These are phyloP conservation scores for Nemurella pictetii DNA, from an alignment of 2,888 invertebrate species.

Conservation along the genomic window DNA sequence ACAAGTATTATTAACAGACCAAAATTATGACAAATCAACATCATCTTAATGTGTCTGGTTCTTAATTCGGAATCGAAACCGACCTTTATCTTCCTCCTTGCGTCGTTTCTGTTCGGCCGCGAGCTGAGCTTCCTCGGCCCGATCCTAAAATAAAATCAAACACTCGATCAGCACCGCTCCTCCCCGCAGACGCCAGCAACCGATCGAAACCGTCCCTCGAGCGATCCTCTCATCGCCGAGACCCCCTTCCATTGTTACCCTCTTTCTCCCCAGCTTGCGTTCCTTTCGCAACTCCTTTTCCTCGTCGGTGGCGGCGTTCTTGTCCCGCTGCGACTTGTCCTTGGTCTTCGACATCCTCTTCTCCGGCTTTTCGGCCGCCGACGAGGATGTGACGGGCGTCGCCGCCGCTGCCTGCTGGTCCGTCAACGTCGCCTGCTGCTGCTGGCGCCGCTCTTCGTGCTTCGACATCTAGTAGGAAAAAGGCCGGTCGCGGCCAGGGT, in stretches of 20 bases:
- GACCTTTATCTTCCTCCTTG: constrained; percentile 79
- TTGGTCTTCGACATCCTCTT: constrained; percentile 61
- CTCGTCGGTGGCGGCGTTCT: constrained; percentile 61
- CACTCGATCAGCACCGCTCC: neutral
- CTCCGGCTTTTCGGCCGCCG: constrained; percentile 51
- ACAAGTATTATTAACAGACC: too few relatives aligned
- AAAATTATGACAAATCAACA: too few relatives aligned
- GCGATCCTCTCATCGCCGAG: neutral
- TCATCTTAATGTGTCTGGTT: too few relatives aligned
- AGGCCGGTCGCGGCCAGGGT: constrained; percentile 29
- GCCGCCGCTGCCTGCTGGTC: constrained; percentile 33
- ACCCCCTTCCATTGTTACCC: constrained; percentile 58
- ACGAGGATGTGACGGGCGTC: constrained; percentile 22
- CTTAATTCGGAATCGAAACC: too few relatives aligned
- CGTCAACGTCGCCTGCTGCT: constrained; percentile 34
- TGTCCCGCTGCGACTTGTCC: constrained; percentile 52
- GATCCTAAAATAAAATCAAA: constrained; percentile 59
- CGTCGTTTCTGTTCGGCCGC: constrained; percentile 73
- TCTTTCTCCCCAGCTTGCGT: constrained; percentile 77
- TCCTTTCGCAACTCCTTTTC: constrained; percentile 80
- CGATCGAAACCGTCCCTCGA: neutral
- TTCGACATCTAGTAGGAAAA: constrained; percentile 51
- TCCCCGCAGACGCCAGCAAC: neutral
- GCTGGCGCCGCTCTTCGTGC: constrained; percentile 52
- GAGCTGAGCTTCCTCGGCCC: constrained; percentile 68